phyloP scores from a whole-genome alignment of 92 coral and sea anemone genomes.

The Parazoanthus swiftii region DNA sequence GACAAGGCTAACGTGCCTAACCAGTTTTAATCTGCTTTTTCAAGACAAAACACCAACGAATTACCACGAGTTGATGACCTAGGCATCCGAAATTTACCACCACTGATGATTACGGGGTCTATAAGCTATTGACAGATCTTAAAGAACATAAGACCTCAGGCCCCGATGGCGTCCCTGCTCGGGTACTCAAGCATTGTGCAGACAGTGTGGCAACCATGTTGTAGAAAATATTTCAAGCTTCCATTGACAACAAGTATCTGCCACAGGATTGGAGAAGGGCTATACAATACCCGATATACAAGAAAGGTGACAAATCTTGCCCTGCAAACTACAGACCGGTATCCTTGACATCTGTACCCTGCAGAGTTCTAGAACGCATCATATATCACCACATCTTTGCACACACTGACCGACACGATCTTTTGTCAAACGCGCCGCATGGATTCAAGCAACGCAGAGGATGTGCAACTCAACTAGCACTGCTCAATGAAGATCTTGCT shows the following conservation, averaged over 20 bases:
- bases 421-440: slow-evolving; percentile 34
- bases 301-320: too few relatives aligned
- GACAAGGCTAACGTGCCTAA: too few relatives aligned
- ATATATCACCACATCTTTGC: slow-evolving; percentile 20
- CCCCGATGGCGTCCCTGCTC: slow-evolving; percentile 35
- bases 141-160: slow-evolving; percentile 36
- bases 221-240: slow-evolving; percentile 42
- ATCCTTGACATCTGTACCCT: slow-evolving; percentile 21
- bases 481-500: slow-evolving; percentile 33
- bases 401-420: slow-evolving; percentile 41
- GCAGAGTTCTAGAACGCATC: slow-evolving; percentile 31
- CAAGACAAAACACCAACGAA: too few relatives aligned
- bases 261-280: slow-evolving; percentile 23
- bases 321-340: too few relatives aligned
- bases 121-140: slow-evolving; percentile 29
- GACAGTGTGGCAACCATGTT: slow-evolving; percentile 31
- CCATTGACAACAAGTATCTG: slow-evolving; percentile 26
- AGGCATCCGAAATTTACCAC: too few relatives aligned
- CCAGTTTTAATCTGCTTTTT: too few relatives aligned
- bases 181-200: slow-evolving; percentile 36
- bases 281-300: too few relatives aligned
- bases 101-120: too few relatives aligned
- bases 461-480: slow-evolving; percentile 14
- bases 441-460: slow-evolving; percentile 31
- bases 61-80: too few relatives aligned